Percentiles rank a stretch among this genome's conserved stretches.
Conservation (phyloP, 2,113 vertebrate genomes). For the Phylloscopus trochilus region DNA sequence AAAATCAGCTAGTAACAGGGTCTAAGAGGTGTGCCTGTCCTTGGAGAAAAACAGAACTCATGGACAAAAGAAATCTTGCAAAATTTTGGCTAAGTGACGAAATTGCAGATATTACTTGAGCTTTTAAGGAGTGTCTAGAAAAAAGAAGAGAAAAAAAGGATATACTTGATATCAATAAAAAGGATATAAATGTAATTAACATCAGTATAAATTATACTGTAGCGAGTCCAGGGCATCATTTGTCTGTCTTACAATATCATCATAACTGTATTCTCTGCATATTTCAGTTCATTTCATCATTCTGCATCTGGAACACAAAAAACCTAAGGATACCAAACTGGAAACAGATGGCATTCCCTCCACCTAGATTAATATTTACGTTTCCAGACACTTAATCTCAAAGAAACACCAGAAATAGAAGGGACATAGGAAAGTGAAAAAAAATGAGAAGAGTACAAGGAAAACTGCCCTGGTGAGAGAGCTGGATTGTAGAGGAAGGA, state of each 20-base stretch:
- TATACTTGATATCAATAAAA: neutral
- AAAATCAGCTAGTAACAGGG: neutral
- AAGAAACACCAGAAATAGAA: neutral
- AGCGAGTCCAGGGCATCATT: neutral
- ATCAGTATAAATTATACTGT: neutral
- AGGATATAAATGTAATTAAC: neutral
- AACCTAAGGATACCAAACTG: neutral
- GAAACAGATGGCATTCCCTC: neutral
- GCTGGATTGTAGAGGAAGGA: neutral
- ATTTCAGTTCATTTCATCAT: neutral
- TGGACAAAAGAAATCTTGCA: neutral
- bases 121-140: neutral
- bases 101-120: neutral
- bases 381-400: neutral
- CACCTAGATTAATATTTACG: constrained; percentile 45
- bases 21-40: neutral
- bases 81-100: neutral
- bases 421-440: neutral
- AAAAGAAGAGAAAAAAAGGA: neutral
- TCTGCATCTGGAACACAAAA: constrained; percentile 23
- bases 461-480: neutral
- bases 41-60: neutral
- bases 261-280: neutral
- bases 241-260: neutral
- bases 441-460: neutral